Evolutionary conservation across 2,113 vertebrate genomes (phyloP).

Genomic region (Phasianus colchicus): DNA sequence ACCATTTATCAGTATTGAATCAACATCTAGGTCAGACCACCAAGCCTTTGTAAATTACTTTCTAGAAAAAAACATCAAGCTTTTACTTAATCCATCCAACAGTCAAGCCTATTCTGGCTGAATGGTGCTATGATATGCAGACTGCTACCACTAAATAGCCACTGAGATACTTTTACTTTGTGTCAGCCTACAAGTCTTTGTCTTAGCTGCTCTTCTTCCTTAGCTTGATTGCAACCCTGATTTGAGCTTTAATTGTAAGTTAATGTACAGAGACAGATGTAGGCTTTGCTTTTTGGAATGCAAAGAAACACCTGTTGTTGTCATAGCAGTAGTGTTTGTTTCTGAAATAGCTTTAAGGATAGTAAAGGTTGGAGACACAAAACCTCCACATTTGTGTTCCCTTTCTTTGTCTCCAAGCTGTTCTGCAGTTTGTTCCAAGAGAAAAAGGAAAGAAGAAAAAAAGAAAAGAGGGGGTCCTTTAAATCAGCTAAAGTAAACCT

Average conservation of each 20-base stretch:
- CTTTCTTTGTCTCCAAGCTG: not conserved
- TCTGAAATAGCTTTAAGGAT: not conserved
- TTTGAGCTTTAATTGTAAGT: not conserved
- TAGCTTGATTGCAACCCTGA: not conserved
- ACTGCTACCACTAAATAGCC: not conserved
- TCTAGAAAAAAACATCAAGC: not conserved
- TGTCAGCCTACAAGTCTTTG: not conserved
- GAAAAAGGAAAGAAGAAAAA: not conserved
- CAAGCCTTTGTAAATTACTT: not conserved
- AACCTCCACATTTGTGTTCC: not conserved
- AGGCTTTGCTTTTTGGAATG: not conserved
- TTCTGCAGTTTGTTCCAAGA: not conserved
- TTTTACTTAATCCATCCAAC: not conserved
- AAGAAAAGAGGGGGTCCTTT: rapidly evolving
- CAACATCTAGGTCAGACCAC: not conserved
- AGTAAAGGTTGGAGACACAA: not conserved
- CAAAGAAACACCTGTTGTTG: not conserved
- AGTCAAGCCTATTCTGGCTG: not conserved
- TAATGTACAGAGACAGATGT: not conserved
- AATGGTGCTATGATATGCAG: not conserved
- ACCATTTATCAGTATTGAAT: not conserved
- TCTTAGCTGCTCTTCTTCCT: not conserved
- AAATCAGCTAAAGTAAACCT: not conserved
- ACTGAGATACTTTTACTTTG: not conserved
- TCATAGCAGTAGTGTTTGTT: not conserved